phyloP scores from a whole-genome alignment of 2,888 invertebrate species.

The Xestia rhomboidea region DNA sequence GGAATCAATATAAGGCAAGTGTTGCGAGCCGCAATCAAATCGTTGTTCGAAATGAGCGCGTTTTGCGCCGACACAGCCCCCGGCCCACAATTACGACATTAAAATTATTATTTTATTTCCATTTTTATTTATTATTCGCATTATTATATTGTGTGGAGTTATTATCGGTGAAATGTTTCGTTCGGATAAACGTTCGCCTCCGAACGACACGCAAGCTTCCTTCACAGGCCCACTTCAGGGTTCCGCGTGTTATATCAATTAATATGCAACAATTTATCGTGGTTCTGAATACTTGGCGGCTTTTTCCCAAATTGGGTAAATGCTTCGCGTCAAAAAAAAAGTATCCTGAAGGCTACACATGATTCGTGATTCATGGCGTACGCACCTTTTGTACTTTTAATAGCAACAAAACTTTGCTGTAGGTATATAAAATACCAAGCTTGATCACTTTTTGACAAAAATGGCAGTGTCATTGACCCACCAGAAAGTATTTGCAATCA shows the following conservation, averaged over 20 bases:
- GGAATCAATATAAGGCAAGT: conserved; percentile 83
- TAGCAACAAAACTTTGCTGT: neutral
- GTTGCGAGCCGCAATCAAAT: conserved; percentile 82
- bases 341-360: conserved; percentile 17
- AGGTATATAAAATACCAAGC: neutral
- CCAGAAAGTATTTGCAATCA: conserved; percentile 19
- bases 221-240: conserved; percentile 77
- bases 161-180: conserved; percentile 91
- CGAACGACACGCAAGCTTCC: conserved; percentile 86
- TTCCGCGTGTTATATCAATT: conserved; percentile 70
- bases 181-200: conserved; percentile 88
- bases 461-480: conserved; percentile 22
- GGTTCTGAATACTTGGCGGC: conserved; percentile 22
- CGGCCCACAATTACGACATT: conserved; percentile 90
- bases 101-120: conserved; percentile 91
- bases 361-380: conserved; percentile 5
- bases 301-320: conserved; percentile 32
- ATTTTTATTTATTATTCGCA: conserved; percentile 91
- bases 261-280: conserved; percentile 50
- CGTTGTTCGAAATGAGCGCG: conserved; percentile 82
- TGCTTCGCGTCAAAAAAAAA: conserved; percentile 16
- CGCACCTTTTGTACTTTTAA: conserved; percentile 28
- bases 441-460: neutral
- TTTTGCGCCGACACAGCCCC: conserved; percentile 82
- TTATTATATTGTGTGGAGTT: conserved; percentile 91